A percentile compares a stretch with the other conserved stretches of the same genome.
phyloP scores from a whole-genome alignment of 2,797 vertebrate species.

The Sebastolobus altivelis region DNA sequence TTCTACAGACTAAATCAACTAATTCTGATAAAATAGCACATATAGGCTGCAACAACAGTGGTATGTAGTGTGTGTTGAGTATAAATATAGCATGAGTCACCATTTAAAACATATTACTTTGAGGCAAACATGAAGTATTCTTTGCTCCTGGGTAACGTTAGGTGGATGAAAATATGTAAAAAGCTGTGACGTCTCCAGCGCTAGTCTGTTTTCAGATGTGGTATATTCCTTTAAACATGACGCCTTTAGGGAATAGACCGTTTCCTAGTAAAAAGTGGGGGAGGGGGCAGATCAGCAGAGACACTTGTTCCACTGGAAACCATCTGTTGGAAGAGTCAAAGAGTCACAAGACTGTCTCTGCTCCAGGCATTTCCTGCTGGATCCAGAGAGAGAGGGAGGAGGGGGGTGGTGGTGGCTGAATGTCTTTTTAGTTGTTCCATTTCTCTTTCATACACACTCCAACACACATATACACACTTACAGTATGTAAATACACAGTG shows the following conservation, averaged over 20 bases:
- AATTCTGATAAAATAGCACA: slow-evolving; percentile 7
- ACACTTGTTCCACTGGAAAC: slow-evolving; percentile 85
- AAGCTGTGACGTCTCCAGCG: slow-evolving; percentile 7
- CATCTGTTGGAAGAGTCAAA: slow-evolving; percentile 85
- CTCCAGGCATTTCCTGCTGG: slow-evolving; percentile 87
- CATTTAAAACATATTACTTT: background rate
- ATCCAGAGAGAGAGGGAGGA: slow-evolving; percentile 56
- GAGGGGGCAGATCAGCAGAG: slow-evolving; percentile 72
- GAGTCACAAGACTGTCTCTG: slow-evolving; percentile 86
- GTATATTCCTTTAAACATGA: slow-evolving; percentile 68
- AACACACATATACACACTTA: slow-evolving; percentile 28
- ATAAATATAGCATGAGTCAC: background rate
- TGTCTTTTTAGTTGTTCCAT: slow-evolving; percentile 71
- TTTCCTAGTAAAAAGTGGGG: slow-evolving; percentile 71
- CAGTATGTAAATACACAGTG: slow-evolving; percentile 37
- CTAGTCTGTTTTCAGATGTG: slow-evolving; percentile 43
- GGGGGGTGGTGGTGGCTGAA: slow-evolving; percentile 46
- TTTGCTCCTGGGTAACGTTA: background rate
- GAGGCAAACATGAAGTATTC: background rate
- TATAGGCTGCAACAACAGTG: background rate
- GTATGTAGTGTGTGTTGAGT: background rate
- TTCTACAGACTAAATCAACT: slow-evolving; percentile 1
- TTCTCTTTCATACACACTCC: slow-evolving; percentile 49
- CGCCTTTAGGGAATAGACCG: slow-evolving; percentile 69
- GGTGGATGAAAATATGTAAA: background rate